Base-by-base conservation (phyloP, 2,888 invertebrate genomes). In the Operophtera brumata region DNA sequence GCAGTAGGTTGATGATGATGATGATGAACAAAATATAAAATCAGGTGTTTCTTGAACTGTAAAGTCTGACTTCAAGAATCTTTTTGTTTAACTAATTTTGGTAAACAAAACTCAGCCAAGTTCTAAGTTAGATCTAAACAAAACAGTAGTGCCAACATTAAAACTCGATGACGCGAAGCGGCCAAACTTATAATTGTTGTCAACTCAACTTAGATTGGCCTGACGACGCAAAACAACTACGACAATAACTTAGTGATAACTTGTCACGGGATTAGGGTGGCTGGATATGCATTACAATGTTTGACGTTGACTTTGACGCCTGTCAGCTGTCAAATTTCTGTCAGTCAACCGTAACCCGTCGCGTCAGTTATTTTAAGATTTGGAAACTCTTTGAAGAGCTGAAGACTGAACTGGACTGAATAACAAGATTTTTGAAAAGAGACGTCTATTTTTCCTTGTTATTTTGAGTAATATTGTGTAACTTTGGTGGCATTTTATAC, bases 131-230 rank as follows among this genome's bases (percentile, higher is more conserved):
- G 39, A 56, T 63, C 48, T 44, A 71, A 67, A 66, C 68, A 66
- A 66, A 64, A 65, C 69, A 66, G 41, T 51, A 61, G 58, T 57
- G 44, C 57, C 53, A 48, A 69, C 70, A 70, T 73, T 76, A 73
- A 71, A 75, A 70, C 66, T 69, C 70, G 71, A 73, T 69, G 69
- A 69, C 67, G 65, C 58, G 50, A 65, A 57, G 57, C 53, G 61
- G 50, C 47, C 8, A 42, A 77, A 82, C 77, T 82, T 81, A 72
- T 77, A 79, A 81, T 81, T 79, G 76, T 76, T 77, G 73, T 73
- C 74, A 71, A 72, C 75, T 48, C 61, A 82, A 83, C 81, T 83
- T 81, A 79, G 78, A 82, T 82, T 82, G 80, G 69, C 73, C 75
- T 70, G 73, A 75, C 70, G 70, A 72, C 71, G 70, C 71, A 72